Evolutionary conservation across 2,113 vertebrate genomes (phyloP).

Genomic region (Lonchura striata): DNA sequence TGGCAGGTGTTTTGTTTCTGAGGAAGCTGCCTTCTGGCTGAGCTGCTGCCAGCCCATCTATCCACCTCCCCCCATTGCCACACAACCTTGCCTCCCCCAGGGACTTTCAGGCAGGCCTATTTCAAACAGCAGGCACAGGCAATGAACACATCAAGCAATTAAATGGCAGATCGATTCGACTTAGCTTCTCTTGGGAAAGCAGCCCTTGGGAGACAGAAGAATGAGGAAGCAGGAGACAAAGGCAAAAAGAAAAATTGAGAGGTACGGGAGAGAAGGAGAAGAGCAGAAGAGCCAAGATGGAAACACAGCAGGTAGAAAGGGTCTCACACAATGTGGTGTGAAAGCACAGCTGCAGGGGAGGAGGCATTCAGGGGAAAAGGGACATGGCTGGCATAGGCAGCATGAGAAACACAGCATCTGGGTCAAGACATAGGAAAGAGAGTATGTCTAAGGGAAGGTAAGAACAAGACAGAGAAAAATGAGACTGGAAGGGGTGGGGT

Average conservation of each 20-base stretch:
- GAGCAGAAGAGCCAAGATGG: not conserved
- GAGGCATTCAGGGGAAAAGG: not conserved
- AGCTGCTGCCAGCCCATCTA: slow-evolving; percentile 44
- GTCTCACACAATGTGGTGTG: fast-evolving
- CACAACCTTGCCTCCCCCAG: slow-evolving; percentile 14
- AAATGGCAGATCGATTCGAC: slow-evolving; percentile 69
- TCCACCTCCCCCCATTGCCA: not conserved
- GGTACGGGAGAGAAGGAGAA: not conserved
- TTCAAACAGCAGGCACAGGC: slow-evolving; percentile 52
- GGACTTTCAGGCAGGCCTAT: slow-evolving; percentile 42
- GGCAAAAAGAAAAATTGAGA: not conserved
- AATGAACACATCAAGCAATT: slow-evolving; percentile 68
- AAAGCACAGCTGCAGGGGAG: not conserved
- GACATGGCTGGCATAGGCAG: not conserved
- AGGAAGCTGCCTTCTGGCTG: slow-evolving; percentile 58
- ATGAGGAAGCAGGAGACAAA: slow-evolving; percentile 14
- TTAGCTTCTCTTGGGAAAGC: slow-evolving; percentile 64
- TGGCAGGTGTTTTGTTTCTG: slow-evolving; percentile 56
- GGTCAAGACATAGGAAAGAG: not conserved
- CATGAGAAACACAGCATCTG: not conserved
- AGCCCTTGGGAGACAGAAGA: slow-evolving; percentile 49
- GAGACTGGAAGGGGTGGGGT: not conserved
- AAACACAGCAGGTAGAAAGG: not conserved
- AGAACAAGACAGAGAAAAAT: not conserved
- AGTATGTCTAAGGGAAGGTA: not conserved